Base-by-base conservation (phyloP, 2,113 vertebrate species). In the Talpa occidentalis region DNA sequence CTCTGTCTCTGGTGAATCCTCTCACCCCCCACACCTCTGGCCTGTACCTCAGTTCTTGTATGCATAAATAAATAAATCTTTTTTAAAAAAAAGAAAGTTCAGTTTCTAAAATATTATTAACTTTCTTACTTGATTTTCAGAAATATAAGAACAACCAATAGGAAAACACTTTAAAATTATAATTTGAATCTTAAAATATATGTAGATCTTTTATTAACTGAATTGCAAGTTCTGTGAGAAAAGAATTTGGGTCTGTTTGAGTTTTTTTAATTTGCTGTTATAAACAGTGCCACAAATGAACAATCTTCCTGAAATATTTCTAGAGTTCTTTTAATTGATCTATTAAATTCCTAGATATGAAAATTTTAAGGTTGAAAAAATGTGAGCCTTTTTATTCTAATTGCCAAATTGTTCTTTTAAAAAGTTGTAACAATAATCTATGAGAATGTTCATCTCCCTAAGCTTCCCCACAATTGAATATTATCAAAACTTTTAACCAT, bases 261-360 rank as follows among this genome's bases (percentile, higher is more conserved):
- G 73, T 73, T 67, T 83, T 87, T 70, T 32, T 11, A 64, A 77
- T 94, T 40, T 89, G 47, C 84, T 93, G 1, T 82, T 90, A 81
- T 22, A 90, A 89, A 74, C 21, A 42, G 15, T 90, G 62, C 40
- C 64, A 12, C 42, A 77, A 76, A 19, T 59, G 17, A 76, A 56
- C 28, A 66, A 6, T 42, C 26, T 90, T 56, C 54, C 47, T 76
- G 37, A 93, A 81, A 62, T 67, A 60, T 86, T 92, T 94, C 15
- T 69, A 10, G 67, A 62, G 19, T 83, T 44, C 44, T 92, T 73
- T 92, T 42, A 54, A 49, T 69, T 35, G 22, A 44, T 44, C 8
- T 82, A 2, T 49, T 37, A 81, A 76, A 92, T 67, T 56, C 40
- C 62, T 56, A 90, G 10, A 88, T 93, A 80, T 79, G 8, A 59